phyloP scores from a whole-genome alignment of 2,113 vertebrate genomes.

The Tragulus kanchil region DNA sequence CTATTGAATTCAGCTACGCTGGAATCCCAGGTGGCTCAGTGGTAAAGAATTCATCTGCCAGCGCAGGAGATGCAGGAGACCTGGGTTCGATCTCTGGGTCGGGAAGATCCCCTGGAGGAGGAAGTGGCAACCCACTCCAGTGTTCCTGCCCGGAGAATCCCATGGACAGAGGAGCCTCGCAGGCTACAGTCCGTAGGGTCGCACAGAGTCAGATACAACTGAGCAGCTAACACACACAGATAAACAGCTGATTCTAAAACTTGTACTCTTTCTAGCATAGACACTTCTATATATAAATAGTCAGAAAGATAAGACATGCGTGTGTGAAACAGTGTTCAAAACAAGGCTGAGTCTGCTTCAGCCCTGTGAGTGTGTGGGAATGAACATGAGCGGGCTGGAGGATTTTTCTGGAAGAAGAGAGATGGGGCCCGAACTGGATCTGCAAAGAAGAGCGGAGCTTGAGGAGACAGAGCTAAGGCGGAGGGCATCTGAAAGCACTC shows the following conservation, averaged over 20 bases:
- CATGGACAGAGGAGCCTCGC: background rate
- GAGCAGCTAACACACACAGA: background rate
- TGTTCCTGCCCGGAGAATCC: background rate
- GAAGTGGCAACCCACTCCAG: background rate
- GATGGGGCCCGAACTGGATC: background rate
- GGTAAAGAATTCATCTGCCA: too few species aligned
- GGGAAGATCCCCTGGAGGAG: too few species aligned
- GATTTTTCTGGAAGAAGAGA: background rate
- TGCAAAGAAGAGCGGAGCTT: background rate
- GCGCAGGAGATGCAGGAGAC: too few species aligned
- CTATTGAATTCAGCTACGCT: background rate
- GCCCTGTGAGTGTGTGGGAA: background rate
- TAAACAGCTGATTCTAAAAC: background rate
- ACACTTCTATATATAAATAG: background rate
- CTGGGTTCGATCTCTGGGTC: too few species aligned
- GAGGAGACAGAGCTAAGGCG: background rate
- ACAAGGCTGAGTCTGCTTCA: background rate
- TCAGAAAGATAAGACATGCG: background rate
- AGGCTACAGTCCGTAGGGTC: accelerated
- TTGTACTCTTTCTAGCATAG: background rate
- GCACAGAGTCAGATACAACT: background rate
- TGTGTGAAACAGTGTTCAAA: background rate
- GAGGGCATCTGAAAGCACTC: background rate
- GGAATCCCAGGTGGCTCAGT: too few species aligned
- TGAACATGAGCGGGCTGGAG: background rate